Conservation (phyloP, 2,797 vertebrate genomes). For the Phrynocephalus vlangalii region DNA sequence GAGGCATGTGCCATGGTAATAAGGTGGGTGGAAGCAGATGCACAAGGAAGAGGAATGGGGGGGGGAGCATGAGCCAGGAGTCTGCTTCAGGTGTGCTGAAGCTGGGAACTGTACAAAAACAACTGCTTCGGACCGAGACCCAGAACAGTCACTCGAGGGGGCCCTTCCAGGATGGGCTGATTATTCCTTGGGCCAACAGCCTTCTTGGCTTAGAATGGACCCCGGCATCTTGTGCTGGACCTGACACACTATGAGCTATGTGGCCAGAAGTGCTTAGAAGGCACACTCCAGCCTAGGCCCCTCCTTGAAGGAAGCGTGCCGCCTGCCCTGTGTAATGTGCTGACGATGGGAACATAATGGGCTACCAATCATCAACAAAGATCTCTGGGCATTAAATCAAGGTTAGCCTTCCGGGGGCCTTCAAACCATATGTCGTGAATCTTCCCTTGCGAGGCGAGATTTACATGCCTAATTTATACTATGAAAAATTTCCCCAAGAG, state of each 20-base stretch:
- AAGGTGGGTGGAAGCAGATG: neutral
- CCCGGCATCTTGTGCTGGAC: fast-evolving
- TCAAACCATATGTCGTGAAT: slow-evolving; percentile 11
- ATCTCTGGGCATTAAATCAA: slow-evolving; percentile 49
- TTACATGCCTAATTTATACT: slow-evolving; percentile 53
- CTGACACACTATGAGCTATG: neutral
- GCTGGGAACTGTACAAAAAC: neutral
- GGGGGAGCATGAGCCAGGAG: too few species aligned
- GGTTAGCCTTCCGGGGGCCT: slow-evolving; percentile 28
- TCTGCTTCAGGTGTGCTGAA: too few species aligned
- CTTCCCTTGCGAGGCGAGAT: slow-evolving; percentile 33
- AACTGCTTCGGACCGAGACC: neutral
- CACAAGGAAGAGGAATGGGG: neutral
- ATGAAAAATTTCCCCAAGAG: neutral
- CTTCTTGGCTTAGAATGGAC: neutral
- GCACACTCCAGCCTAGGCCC: neutral
- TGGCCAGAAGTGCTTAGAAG: slow-evolving; percentile 1
- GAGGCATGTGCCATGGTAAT: too few species aligned
- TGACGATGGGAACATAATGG: slow-evolving; percentile 21
- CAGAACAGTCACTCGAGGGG: neutral
- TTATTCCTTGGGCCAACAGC: neutral
- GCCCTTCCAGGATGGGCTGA: neutral
- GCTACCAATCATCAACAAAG: slow-evolving; percentile 49
- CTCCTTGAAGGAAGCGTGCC: neutral
- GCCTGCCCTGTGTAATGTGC: slow-evolving; percentile 25